Base-by-base conservation (phyloP, 1,140 invertebrate genomes). In the Cepaea nemoralis region DNA sequence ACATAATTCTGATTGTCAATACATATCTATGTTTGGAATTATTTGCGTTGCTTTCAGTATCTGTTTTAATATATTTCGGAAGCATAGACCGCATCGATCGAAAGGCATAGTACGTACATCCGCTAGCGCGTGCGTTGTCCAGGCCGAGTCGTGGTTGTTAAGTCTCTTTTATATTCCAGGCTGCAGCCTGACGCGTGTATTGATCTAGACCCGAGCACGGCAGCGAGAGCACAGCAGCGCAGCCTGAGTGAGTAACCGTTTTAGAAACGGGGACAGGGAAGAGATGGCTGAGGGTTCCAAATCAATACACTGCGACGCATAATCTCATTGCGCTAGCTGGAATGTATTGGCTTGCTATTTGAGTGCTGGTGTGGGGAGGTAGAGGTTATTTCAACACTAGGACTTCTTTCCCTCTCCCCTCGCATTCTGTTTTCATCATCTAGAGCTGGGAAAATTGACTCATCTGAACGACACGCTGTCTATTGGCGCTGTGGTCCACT, bases 291-390 rank as follows among this genome's bases (percentile, higher is more conserved):
- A 12, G 27, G 19, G 45, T 8, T 63, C n/a, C 5, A 55, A 55
- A 55, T 55, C 50, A 55, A 55, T 55, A 55, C 50, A 55, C 22
- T 55, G 50, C 50, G 50, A 55, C 50, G 59, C 59, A 63, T 31
- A 31, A 63, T 63, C 27, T 63, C 33, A 27, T 8, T 63, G 59
- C 27, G 59, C 5, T 27, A n/a, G 59, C 59, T 63, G 6, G 59
- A 31, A 31, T 31, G 27, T 63, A 31, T 55, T 55, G 27, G 27
- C n/a, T n/a, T 33, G 39, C 67, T 71, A n/a, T 39, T 71, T 35
- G 3, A 40, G 24, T 24, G 69, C 14, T 1, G 37, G 69, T 71
- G 37, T 39, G 39, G 3, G 3, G 50, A 45, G 8, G 42, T 45
- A 45, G 19, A 45, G 8, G 42, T 10, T 45, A 8, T 8, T 45